Percentiles rank a stretch among this genome's conserved stretches.
Evolutionary conservation across 2,113 vertebrate genomes (phyloP).

Genomic region (Lota lota): DNA sequence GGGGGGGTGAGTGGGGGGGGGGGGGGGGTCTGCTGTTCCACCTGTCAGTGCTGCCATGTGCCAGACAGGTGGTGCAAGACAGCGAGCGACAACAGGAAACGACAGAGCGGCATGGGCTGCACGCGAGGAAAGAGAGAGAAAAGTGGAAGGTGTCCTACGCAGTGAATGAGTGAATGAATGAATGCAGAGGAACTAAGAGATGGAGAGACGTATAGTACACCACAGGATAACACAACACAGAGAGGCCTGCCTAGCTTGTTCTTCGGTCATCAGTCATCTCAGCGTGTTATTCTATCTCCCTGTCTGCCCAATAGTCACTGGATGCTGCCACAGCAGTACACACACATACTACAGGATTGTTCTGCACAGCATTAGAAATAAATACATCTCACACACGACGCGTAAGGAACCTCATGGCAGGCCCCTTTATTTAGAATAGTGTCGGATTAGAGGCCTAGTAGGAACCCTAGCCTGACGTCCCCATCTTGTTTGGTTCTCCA

Average conservation of each 20-base stretch:
- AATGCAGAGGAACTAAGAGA: not conserved
- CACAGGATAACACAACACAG: slow-evolving; percentile 12
- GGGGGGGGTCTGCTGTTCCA: slow-evolving; percentile 56
- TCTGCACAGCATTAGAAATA: no score
- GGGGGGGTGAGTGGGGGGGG: slow-evolving; percentile 10
- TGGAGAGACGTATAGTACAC: no score
- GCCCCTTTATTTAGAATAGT: no score
- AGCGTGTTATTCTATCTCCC: slow-evolving; percentile 21
- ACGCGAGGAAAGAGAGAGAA: not conserved
- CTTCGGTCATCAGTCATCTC: slow-evolving; percentile 39
- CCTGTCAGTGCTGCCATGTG: slow-evolving; percentile 61
- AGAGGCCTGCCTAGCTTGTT: slow-evolving; percentile 15
- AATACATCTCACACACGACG: no score
- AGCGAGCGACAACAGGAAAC: slow-evolving; percentile 10
- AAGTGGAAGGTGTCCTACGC: not conserved
- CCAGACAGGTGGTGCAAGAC: slow-evolving; percentile 66
- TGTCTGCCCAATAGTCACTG: slow-evolving; percentile 20
- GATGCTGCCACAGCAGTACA: slow-evolving; percentile 2
- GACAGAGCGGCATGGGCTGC: not conserved
- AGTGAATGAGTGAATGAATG: not conserved
- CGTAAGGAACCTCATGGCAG: no score
- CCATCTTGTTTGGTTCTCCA: no score
- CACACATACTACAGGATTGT: not conserved
- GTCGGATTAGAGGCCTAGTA: no score
- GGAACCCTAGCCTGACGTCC: no score